Percentiles rank a stretch among this genome's conserved stretches.
These are phyloP conservation scores for Drosophila pegasa DNA, from an alignment of 2,888 invertebrate genomes.

Conservation along the genomic window DNA sequence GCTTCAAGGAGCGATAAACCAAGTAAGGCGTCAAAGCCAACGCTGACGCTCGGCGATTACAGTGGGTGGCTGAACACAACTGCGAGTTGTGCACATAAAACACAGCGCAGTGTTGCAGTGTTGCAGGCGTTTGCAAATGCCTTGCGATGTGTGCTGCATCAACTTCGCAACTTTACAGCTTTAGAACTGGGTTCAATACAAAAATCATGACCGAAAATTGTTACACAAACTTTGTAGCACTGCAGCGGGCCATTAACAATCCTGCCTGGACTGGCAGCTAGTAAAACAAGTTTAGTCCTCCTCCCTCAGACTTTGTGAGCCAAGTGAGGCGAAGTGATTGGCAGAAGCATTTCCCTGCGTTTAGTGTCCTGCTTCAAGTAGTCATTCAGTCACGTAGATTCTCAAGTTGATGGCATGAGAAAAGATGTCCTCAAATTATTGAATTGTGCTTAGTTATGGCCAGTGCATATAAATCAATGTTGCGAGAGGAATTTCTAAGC, in stretches of 20 bases:
- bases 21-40: slow-evolving; percentile 68
- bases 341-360: no score
- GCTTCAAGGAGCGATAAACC: slow-evolving; percentile 57
- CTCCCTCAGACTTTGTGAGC: not conserved
- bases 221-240: not conserved
- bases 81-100: slow-evolving; percentile 40
- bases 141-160: slow-evolving; percentile 41
- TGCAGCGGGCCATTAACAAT: not conserved
- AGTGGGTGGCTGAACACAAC: not conserved
- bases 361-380: not conserved
- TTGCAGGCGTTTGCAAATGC: slow-evolving; percentile 24
- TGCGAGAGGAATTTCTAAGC: no score
- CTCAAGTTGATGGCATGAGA: not conserved
- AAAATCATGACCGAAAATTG: slow-evolving; percentile 20
- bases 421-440: not conserved
- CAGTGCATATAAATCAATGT: no score
- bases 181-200: slow-evolving; percentile 35
- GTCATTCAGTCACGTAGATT: not conserved
- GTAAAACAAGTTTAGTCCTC: not conserved
- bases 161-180: slow-evolving; percentile 42
- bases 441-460: no score
- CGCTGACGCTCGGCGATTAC: slow-evolving; percentile 21
- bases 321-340: not conserved
- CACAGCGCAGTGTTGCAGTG: slow-evolving; percentile 32
- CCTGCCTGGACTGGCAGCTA: not conserved